Evolutionary conservation across 2,797 vertebrate species (phyloP).

Genomic region (Myotis myotis): DNA sequence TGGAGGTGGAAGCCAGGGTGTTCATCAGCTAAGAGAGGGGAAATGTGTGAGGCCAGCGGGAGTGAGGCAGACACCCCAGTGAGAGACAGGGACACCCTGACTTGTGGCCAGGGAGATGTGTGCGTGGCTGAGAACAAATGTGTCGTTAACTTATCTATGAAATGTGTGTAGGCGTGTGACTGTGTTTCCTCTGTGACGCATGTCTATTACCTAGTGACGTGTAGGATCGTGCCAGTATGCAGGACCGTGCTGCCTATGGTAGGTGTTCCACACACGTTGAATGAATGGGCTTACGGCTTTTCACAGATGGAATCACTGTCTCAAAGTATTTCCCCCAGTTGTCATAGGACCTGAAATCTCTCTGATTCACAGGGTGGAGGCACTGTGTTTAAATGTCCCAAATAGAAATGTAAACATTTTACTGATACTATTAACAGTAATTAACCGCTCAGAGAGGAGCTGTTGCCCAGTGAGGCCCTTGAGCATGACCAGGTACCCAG

Average conservation of each 20-base stretch:
- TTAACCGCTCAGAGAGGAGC: not conserved
- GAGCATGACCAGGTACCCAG: not conserved
- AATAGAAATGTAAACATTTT: not conserved
- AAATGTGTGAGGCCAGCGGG: not conserved
- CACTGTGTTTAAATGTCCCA: not conserved
- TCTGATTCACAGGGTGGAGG: not conserved
- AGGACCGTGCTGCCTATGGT: not conserved
- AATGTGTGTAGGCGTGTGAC: not conserved
- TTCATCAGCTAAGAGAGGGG: not conserved
- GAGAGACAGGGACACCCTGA: not conserved
- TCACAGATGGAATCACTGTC: not conserved
- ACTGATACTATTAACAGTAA: not conserved
- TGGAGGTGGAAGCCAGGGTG: not conserved
- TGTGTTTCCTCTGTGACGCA: not conserved
- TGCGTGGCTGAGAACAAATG: not conserved
- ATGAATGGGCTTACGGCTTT: not conserved
- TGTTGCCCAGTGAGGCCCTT: not conserved
- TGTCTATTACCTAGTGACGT: not conserved
- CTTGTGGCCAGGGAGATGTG: not conserved
- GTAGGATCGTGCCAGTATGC: not conserved
- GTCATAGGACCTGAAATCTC: conserved; percentile 5
- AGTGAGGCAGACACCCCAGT: not conserved
- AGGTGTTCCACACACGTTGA: not conserved
- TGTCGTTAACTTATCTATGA: not conserved
- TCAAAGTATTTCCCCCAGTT: not conserved